A percentile compares a stretch with the other conserved stretches of the same genome.
phyloP scores from a whole-genome alignment of 2,797 vertebrate species.

The Syngnathus rostellatus region DNA sequence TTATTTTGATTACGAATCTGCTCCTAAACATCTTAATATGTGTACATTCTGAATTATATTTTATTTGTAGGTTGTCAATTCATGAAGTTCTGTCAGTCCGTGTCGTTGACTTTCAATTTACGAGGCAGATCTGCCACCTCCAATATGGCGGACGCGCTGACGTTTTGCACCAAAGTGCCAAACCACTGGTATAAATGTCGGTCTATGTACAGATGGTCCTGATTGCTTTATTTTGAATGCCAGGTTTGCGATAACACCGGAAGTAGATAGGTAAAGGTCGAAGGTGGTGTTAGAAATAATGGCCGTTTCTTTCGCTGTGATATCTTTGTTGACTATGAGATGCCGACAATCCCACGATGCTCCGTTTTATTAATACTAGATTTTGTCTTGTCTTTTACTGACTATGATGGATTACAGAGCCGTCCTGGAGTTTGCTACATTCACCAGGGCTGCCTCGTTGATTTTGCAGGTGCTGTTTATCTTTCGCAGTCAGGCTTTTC shows the following conservation, averaged over 20 bases:
- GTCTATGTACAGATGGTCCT: too few relatives aligned
- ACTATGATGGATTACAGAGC: conserved; percentile 62
- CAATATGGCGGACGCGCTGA: background rate
- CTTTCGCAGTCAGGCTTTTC: background rate
- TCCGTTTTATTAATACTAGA: conserved; percentile 23
- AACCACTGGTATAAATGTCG: background rate
- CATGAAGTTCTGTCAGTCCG: background rate
- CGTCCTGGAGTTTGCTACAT: conserved; percentile 72
- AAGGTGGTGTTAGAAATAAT: background rate
- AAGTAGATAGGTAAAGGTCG: conserved; percentile 30
- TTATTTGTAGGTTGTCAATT: background rate
- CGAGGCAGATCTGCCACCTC: background rate
- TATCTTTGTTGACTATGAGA: background rate
- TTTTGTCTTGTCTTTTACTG: conserved; percentile 28
- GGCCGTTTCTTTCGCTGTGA: background rate
- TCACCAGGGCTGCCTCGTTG: conserved; percentile 77
- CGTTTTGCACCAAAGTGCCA: background rate
- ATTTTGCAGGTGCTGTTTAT: conserved; percentile 74
- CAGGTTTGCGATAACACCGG: conserved; percentile 25
- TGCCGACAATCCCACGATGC: conserved; percentile 18
- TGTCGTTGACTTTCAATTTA: background rate
- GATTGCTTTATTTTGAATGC: conserved; percentile 37
- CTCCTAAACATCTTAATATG: too few relatives aligned
- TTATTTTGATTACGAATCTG: too few relatives aligned
- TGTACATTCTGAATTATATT: background rate